Conservation (phyloP, 2,888 invertebrate genomes). For the Tenthredo scrophulariae region DNA sequence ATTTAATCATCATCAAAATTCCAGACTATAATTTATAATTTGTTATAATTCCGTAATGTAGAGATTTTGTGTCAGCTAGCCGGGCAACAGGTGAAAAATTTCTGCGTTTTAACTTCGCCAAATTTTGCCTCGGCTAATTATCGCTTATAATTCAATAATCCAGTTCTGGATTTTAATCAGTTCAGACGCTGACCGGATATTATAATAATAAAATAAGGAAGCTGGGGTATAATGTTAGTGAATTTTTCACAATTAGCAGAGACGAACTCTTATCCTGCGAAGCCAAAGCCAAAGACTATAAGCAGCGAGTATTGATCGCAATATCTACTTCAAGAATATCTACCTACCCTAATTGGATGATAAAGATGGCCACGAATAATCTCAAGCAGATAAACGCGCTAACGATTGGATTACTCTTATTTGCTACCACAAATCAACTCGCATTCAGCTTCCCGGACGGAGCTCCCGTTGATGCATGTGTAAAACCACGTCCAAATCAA, state of each 20-base stretch:
- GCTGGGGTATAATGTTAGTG: not conserved
- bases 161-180: not conserved
- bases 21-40: not conserved
- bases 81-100: constrained; percentile 38
- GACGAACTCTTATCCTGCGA: not conserved
- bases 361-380: constrained; percentile 33
- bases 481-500: constrained; percentile 86
- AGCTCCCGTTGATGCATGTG: constrained; percentile 90
- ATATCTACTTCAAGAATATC: not conserved
- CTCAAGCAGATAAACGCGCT: constrained; percentile 11
- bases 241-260: not conserved
- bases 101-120: not conserved
- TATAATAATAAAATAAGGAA: not conserved
- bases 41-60: not conserved
- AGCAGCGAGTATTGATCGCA: not conserved
- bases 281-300: not conserved
- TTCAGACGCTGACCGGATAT: not conserved
- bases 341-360: constrained; percentile 19
- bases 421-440: not conserved
- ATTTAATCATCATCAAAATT: not conserved
- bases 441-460: constrained; percentile 86
- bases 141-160: not conserved
- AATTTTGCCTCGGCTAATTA: not conserved
- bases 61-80: not conserved
- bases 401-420: constrained; percentile 11